Evolutionary conservation across 37 sponge, comb jelly and placozoan genomes (phyloP), one percentile per base, ranked within the genome.

Genomic region (Eunapius fragilis): DNA sequence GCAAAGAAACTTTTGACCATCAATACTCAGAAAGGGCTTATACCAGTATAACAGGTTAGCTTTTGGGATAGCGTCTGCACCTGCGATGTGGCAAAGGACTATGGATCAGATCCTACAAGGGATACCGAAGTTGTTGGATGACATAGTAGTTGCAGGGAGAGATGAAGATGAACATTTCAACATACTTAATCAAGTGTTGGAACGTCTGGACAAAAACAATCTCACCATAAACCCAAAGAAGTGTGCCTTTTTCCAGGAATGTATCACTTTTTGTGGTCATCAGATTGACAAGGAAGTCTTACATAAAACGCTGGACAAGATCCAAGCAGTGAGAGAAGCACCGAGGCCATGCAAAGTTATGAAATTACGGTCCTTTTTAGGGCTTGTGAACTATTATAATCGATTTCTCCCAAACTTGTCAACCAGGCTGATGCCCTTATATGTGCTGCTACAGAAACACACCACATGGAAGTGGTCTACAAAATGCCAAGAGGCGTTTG

Each of bases 401-500:
- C 80, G 74, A 81, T 87, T 87, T 36, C 69, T 87, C 28, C 82
- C 88, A 31, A 28, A 81, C 28, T 69, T 87, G 2, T 80, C 82
- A 68, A 87, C 38, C 14, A 36, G 2, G 13, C 70, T 87, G 25
- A 76, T 82, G 25, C 88, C 82, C 24, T 76, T 87, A 5, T 45
- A 87, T 68, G 31, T 35, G 30, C 45, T 87, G 31, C 82, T 87
- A 6, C 76, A 75, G 77, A 80, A 87, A 30, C 0, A 81, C 10
- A 32, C 22, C 37, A 74, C 48, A 68, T 87, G 88, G 88, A 37
- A 23, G 14, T 87, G 88, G 88, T 38, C 23, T 3, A 31, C 67
- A 81, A 70, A 35, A 26, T 76, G 81, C 30, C 28, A 74, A 31
- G 17, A 45, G 67, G 88, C 82, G 33, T 87, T 87, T 38, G 31